These are phyloP conservation scores for Hoplodrina ambigua DNA, from an alignment of 2,888 invertebrate species.

Conservation along the genomic window DNA sequence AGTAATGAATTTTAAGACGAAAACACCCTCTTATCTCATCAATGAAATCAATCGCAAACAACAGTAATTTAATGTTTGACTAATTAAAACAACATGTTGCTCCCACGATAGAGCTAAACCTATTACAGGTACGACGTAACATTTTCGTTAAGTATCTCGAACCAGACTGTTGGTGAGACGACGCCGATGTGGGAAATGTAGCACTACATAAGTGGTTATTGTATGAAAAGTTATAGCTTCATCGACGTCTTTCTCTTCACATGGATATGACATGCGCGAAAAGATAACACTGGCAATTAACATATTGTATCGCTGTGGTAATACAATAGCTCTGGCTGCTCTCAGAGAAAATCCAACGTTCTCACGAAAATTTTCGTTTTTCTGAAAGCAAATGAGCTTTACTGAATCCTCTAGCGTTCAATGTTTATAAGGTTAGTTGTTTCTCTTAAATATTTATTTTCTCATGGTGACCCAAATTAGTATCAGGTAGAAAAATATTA, in stretches of 20 bases:
- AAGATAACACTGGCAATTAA: slow-evolving; percentile 27
- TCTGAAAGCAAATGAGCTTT: neutral
- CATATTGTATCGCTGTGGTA: slow-evolving; percentile 28
- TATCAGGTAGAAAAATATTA: slow-evolving; percentile 36
- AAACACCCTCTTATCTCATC: neutral
- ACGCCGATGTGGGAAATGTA: slow-evolving; percentile 62
- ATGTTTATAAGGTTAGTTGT: neutral
- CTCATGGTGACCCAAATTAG: slow-evolving; percentile 36
- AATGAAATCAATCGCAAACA: slow-evolving; percentile 20
- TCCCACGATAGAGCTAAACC: slow-evolving; percentile 57
- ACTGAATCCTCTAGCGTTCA: neutral
- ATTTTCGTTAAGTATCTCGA: slow-evolving; percentile 51
- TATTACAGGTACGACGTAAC: slow-evolving; percentile 51
- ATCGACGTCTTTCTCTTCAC: slow-evolving; percentile 48
- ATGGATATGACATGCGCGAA: slow-evolving; percentile 37
- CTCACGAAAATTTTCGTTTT: slow-evolving; percentile 1
- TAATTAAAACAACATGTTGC: slow-evolving; percentile 34
- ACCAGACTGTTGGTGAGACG: slow-evolving; percentile 41
- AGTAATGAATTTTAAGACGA: slow-evolving; percentile 12
- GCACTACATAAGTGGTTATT: slow-evolving; percentile 59
- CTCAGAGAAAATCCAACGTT: slow-evolving; percentile 9
- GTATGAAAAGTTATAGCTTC: slow-evolving; percentile 49
- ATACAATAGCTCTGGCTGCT: slow-evolving; percentile 25
- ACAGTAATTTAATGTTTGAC: slow-evolving; percentile 24
- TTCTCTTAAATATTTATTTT: slow-evolving; percentile 25